Evolutionary conservation across 2,888 invertebrate genomes (phyloP).

Genomic region (Archips crataeganus): DNA sequence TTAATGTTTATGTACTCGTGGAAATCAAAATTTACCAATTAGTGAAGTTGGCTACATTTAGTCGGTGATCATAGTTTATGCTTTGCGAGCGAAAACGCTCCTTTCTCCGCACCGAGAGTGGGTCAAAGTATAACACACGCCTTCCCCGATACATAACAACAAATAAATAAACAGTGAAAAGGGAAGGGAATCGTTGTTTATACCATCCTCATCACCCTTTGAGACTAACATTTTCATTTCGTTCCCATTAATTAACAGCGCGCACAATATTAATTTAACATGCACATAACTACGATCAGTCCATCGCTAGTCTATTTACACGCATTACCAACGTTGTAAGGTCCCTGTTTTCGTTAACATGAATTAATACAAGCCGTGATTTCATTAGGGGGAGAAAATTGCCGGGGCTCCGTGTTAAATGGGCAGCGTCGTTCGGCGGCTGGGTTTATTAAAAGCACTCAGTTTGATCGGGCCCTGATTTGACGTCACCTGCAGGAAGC

Average conservation of each 20-base stretch:
- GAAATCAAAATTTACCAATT: no score
- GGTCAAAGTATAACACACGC: no score
- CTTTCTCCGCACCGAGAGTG: no score
- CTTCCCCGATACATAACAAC: no score
- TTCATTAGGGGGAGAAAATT: conserved; percentile 41
- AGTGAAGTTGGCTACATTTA: no score
- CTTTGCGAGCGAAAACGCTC: no score
- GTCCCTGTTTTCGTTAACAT: conserved; percentile 41
- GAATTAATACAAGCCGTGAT: conserved; percentile 46
- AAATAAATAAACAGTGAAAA: background rate
- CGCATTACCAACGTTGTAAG: conserved; percentile 34
- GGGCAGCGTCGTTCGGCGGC: conserved; percentile 55
- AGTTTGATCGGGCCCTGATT: conserved; percentile 78
- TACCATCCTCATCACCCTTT: background rate
- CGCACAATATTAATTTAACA: conserved; percentile 37
- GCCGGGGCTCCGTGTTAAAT: conserved; percentile 44
- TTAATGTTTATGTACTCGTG: no score
- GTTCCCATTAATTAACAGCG: conserved; percentile 32
- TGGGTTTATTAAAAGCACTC: conserved; percentile 80
- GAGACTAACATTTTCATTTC: conserved; percentile 34
- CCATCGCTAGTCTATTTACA: conserved; percentile 41
- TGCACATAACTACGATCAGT: conserved; percentile 39
- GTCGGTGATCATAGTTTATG: no score
- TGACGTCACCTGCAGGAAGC: conserved; percentile 79
- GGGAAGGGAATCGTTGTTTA: background rate